Evolutionary conservation across 2,888 invertebrate species (phyloP).

Genomic region (Pandemis heparana): DNA sequence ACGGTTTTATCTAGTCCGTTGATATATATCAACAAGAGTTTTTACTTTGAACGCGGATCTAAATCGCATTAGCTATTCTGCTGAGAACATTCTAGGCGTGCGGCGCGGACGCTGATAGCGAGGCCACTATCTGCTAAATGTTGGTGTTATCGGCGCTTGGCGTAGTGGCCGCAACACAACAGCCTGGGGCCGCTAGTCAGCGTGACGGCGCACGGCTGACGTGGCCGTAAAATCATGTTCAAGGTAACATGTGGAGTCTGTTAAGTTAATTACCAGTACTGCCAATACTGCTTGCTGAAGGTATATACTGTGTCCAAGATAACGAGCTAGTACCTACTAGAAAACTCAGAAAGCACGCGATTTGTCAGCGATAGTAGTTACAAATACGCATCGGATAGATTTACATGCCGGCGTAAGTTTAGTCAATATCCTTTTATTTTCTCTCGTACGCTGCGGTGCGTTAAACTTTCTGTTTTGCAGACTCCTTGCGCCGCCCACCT

Average conservation of each 20-base stretch:
- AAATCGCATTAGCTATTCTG: neutral
- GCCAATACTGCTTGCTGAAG: too few species aligned
- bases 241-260: neutral
- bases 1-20: neutral
- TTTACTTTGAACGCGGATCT: neutral
- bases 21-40: neutral
- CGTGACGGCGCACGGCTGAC: neutral
- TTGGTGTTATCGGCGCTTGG: neutral
- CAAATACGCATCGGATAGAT: too few species aligned
- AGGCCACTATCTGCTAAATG: neutral
- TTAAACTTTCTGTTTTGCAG: too few species aligned
- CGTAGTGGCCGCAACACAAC: neutral
- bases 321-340: too few species aligned
- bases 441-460: too few species aligned
- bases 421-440: too few species aligned
- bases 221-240: neutral
- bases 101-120: neutral
- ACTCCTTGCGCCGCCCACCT: too few species aligned
- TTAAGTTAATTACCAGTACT: too few species aligned
- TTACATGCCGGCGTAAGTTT: too few species aligned
- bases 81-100: neutral
- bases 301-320: too few species aligned
- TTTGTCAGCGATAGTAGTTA: too few species aligned
- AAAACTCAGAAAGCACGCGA: too few species aligned
- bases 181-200: neutral